These are phyloP conservation scores for Delphinapterus leucas DNA, from an alignment of 2,113 vertebrate species.

Conservation along the genomic window DNA sequence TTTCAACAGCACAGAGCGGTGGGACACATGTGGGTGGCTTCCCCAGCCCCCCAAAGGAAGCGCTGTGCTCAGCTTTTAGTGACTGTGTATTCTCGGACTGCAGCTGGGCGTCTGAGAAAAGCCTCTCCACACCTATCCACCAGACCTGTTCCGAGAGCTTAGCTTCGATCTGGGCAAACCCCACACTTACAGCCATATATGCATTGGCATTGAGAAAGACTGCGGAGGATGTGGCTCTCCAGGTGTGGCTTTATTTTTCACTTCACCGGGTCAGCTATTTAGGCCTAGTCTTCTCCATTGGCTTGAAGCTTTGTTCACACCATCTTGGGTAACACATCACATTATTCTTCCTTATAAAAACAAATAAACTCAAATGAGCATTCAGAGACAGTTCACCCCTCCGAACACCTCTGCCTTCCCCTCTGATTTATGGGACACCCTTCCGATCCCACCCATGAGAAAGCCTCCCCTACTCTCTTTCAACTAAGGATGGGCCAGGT, in stretches of 20 bases:
- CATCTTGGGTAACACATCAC: conserved; percentile 73
- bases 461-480: neutral
- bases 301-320: conserved; percentile 70
- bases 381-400: conserved; percentile 66
- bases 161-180: conserved; percentile 39
- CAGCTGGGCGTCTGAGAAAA: conserved; percentile 37
- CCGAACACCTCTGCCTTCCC: conserved; percentile 54
- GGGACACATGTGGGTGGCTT: neutral
- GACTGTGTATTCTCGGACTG: conserved; percentile 30
- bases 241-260: conserved; percentile 48
- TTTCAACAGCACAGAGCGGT: neutral
- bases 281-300: conserved; percentile 71
- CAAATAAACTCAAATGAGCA: conserved; percentile 79
- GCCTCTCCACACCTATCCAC: conserved; percentile 35
- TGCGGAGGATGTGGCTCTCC: conserved; percentile 57
- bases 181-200: conserved; percentile 73
- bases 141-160: conserved; percentile 32
- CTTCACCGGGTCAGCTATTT: conserved; percentile 48
- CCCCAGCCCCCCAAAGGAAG: conserved; percentile 5
- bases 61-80: neutral
- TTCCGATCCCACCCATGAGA: neutral
- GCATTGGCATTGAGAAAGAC: conserved; percentile 69
- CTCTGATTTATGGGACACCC: neutral
- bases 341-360: conserved; percentile 79
- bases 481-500: neutral